These are phyloP conservation scores for Eptesicus fuscus DNA, from an alignment of 2,113 vertebrate species.

Conservation along the genomic window DNA sequence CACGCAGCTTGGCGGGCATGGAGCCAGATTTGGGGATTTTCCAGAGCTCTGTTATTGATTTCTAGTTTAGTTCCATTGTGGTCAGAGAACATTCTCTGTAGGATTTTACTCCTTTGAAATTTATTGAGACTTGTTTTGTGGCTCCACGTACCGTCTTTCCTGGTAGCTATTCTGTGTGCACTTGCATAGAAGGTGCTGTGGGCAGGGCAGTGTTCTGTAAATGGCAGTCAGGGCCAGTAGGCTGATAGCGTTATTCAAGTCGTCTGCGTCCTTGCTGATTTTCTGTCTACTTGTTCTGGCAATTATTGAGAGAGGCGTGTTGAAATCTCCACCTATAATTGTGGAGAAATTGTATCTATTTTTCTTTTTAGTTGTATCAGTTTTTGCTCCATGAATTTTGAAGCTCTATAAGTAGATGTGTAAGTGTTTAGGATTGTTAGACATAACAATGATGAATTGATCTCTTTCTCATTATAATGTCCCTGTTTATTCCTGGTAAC, in stretches of 20 bases:
- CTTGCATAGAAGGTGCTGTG: not conserved
- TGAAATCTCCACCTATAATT: not conserved
- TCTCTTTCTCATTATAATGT: not conserved
- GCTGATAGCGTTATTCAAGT: not conserved
- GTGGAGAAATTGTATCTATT: not conserved
- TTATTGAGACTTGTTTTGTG: not conserved
- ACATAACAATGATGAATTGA: not conserved
- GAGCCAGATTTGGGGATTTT: conserved; percentile 32
- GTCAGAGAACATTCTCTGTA: not conserved
- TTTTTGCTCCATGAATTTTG: conserved; percentile 23
- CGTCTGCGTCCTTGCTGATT: not conserved
- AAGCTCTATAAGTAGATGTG: not conserved
- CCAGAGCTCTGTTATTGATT: conserved; percentile 36
- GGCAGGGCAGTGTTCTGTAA: not conserved
- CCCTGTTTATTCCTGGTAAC: not conserved
- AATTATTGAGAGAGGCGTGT: not conserved
- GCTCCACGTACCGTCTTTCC: not conserved
- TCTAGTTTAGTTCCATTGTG: conserved; percentile 16
- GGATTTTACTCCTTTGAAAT: conserved; percentile 13
- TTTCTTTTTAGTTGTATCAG: not conserved
- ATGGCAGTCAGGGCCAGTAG: not conserved
- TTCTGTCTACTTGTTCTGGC: not conserved
- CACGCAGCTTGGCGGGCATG: not conserved
- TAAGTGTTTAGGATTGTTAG: not conserved
- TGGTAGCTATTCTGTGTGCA: not conserved